Evolutionary conservation across 2,888 invertebrate species (phyloP), one percentile per base, ranked within the genome.

Genomic region (Tridacna gigas): DNA sequence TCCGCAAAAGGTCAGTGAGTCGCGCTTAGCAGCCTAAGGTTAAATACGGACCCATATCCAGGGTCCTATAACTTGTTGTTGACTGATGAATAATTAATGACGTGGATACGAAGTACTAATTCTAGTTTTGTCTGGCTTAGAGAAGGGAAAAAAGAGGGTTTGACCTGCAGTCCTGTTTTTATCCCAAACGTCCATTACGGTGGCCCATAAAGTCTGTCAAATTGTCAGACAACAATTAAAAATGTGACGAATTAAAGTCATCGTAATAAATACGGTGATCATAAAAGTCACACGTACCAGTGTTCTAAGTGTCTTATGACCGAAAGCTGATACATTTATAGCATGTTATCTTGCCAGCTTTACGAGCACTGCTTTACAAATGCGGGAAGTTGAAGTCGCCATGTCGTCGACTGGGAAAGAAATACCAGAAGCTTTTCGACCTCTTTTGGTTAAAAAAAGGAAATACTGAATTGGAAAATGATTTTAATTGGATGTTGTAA

Each of bases 251-350:
- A 61, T 79, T 28, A 79, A 78, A 51, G 66, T 67, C 76, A 71
- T 73, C 66, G 56, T 84, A 78, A 81, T 81, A 45, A 65, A 81
- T 81, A 69, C 28, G 48, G 48, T 63, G 74, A 65, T 79, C 78
- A 77, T 76, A 48, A 26, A 66, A 61, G 75, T 84, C 80, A 78
- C 84, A 80, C 84, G 51, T 74, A 74, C n/a, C 15, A 22, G 74
- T 77, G 73, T 80, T 80, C 80, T 67, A 48, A 37, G 60, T 80
- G 80, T 77, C 77, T 60, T 51, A 51, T 25, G 71, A 37, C 28
- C 47, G 61, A 67, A 61, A 67, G 37, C 45, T 71, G 56, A 37
- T 60, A 76, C 76, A 80, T 80, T 80, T 75, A 80, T 76, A 25
- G 37, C 61, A 25, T 45, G 25, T 47, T 25, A 51, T 26, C 71